Evolutionary conservation across 2,797 vertebrate genomes (phyloP), one percentile per base, ranked within the genome.

Genomic region (Liparis tanakae): DNA sequence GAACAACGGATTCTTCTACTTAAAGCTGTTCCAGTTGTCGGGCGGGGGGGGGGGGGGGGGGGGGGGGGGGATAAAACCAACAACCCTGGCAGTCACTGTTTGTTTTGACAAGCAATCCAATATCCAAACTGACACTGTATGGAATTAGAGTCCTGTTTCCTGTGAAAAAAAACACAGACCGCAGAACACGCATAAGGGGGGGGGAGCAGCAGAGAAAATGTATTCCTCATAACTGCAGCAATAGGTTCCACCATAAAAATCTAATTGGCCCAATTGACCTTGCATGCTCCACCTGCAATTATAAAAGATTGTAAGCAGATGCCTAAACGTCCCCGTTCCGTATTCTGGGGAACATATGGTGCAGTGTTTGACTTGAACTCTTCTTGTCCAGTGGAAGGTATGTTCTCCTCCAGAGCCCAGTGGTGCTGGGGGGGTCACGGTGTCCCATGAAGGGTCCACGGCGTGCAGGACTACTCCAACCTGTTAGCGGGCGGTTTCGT

Each of bases 231-330:
- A 94, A 93, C 92, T 91, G 87, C 89, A 89, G 94, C 92, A 91
- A 93, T 93, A 95, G 94, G 94, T 96, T 96, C 92, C 90, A 95
- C 96, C 96, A 95, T 94, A 91, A 94, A 90, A 96, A 95, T 94
- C 90, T 93, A 97, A 97, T 96, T 96, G 96, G 94, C 88, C 94
- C 95, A 96, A 95, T 96, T 97, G 97, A 98, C 97, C 97, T 96
- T 94, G 91, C 91, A 92, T 91, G 94, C 94, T 94, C 94, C 94
- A 94, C 93, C 94, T 95, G 95, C 96, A 98, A 97, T 97, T 97
- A 95, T 94, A 91, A 94, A 85, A 86, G 95, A 98, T 98, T 97
- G 96, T 96, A 96, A 97, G 96, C 97, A 98, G 97, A 98, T 98
- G 97, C 94, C 90, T 87, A 90, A 90, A 93, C 73, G 56, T 83